These are phyloP conservation scores for Cnemophilus loriae DNA, from an alignment of 2,113 vertebrate species.

Conservation along the genomic window DNA sequence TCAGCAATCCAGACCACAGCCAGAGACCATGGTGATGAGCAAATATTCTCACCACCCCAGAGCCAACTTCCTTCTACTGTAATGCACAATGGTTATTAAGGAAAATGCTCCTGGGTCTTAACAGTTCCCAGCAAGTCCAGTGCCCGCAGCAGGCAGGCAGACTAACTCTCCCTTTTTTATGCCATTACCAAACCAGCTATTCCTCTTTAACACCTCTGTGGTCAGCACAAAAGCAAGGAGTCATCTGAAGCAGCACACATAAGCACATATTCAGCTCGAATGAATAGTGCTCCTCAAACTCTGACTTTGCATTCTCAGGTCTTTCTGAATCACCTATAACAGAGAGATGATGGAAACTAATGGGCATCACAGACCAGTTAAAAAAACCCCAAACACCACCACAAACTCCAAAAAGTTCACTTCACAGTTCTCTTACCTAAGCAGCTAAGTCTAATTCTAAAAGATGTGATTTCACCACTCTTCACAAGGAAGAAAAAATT, in stretches of 20 bases:
- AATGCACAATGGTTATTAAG: not conserved
- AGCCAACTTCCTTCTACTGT: not conserved
- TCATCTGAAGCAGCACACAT: not conserved
- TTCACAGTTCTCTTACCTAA: not conserved
- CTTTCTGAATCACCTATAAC: conserved; percentile 8
- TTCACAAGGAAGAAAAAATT: not conserved
- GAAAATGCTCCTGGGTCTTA: not conserved
- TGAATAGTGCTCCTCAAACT: not conserved
- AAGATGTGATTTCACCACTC: not conserved
- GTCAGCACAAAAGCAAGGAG: conserved; percentile 17
- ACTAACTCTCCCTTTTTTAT: not conserved
- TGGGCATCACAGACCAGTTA: not conserved
- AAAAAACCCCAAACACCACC: not conserved
- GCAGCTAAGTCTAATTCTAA: not conserved
- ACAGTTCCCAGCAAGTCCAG: not conserved
- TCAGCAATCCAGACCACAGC: not conserved
- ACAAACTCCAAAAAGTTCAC: not conserved
- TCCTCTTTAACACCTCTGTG: not conserved
- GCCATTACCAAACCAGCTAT: conserved; percentile 31
- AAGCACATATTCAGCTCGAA: not conserved
- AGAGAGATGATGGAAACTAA: not conserved
- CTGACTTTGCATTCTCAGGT: not conserved
- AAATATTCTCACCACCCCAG: not conserved
- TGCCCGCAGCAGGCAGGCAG: not conserved
- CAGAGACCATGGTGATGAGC: not conserved